Base-by-base conservation (phyloP, 2,888 invertebrate species). In the Noctua fimbriata region DNA sequence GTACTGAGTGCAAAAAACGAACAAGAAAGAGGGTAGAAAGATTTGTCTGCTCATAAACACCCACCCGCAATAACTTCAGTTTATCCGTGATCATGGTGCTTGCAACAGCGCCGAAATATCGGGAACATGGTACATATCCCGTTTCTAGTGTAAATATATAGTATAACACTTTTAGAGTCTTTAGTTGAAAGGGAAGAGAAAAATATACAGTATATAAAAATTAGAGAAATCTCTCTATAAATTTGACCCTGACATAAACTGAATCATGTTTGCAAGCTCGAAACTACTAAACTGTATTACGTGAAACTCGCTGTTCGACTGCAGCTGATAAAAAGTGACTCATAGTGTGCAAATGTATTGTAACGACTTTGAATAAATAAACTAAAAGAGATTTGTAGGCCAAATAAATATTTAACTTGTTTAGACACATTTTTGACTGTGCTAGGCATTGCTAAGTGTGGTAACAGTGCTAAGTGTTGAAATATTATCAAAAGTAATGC, bases 271-370 rank as follows among this genome's bases (percentile, higher is more conserved):
- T 5, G 18, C 1, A 32, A 16, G 24, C 76, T 41, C 9, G 7
- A n/a, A 76, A 49, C 28, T 32, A 28, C 7, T 44, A 41, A 47
- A 36, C 44, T 0, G 24, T 21, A 9, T 66, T 66, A 32, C 66
- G 55, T 41, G 79, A 66, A 47, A 47, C n/a, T 55, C 49, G 14
- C 16, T 63, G n/a, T 52, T 55, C 36, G 21, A 32, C 14, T 36
- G 9, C n/a, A 14, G 36, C 28, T 67, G 41, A 60, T 49, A 69
- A 44, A n/a, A 18, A 1, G n/a, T 60, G 58, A 32, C 49, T 60
- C 67, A 52, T 24, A 44, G 67, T 80, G 67, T 83, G 78, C 83
- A 79, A 79, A 67, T 41, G 67, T 75, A 82, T 36, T 55, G 65
- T 84, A 78, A 78, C 49, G 6, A 52, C 10, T 67, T 32, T 44